These are phyloP conservation scores for Aquatica leii DNA, from an alignment of 2,888 invertebrate species.

Conservation along the genomic window DNA sequence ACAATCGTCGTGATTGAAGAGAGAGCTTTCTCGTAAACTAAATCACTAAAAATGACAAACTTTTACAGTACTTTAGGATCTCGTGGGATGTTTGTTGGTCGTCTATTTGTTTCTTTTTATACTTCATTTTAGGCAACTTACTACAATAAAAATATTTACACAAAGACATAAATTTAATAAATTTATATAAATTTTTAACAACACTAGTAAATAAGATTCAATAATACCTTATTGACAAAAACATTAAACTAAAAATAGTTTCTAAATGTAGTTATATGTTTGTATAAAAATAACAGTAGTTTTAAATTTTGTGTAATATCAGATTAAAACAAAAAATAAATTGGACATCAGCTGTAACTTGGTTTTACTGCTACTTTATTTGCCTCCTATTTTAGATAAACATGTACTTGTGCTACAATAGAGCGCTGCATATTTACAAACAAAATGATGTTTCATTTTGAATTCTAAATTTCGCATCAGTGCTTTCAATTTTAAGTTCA, in stretches of 20 bases:
- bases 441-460: constrained; percentile 44
- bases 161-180: no score
- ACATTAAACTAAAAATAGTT: no score
- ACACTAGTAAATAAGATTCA: no score
- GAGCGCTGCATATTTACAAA: constrained; percentile 40
- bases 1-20: constrained; percentile 33
- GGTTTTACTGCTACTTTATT: background rate
- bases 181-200: no score
- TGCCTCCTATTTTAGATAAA: constrained; percentile 12
- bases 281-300: background rate
- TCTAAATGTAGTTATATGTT: no score
- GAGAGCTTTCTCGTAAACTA: constrained; percentile 26
- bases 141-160: no score
- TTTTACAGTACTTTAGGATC: constrained; percentile 15
- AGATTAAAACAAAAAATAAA: background rate
- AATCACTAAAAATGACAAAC: constrained; percentile 26
- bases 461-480: constrained; percentile 40
- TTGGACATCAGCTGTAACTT: constrained; percentile 8
- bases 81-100: constrained; percentile 10
- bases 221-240: no score
- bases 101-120: constrained; percentile 9
- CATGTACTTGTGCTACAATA: constrained; percentile 32
- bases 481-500: constrained; percentile 43
- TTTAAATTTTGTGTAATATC: background rate
- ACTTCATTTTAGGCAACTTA: no score